A percentile compares a stretch with the other conserved stretches of the same genome.
Evolutionary conservation across 1,140 invertebrate genomes (phyloP).

Genomic region (Musca vetustissima): DNA sequence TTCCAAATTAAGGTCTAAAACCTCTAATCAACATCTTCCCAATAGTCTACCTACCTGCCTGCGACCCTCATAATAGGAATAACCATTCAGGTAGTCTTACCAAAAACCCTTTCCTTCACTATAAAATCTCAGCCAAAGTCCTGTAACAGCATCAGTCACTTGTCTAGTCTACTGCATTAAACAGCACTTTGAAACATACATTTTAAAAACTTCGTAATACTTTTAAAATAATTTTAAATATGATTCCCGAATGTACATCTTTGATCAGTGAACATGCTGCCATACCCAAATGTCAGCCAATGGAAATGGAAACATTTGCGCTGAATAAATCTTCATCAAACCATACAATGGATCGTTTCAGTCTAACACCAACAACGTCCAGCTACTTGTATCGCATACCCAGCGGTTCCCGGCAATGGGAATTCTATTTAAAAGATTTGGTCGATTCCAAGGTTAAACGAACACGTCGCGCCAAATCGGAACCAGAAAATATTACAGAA

Average conservation of each 20-base stretch:
- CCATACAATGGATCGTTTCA: background rate
- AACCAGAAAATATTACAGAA: background rate
- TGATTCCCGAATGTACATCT: background rate
- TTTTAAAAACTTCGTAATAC: too few species aligned
- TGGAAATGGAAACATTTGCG: too few species aligned
- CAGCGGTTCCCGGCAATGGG: background rate
- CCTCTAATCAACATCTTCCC: too few species aligned
- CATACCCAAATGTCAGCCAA: background rate
- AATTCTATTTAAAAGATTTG: conserved; percentile 17
- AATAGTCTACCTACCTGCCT: too few species aligned
- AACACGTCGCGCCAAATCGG: background rate
- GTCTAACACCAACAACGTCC: background rate
- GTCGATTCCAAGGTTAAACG: conserved; percentile 1
- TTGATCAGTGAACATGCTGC: background rate
- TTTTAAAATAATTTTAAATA: background rate
- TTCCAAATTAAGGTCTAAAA: too few species aligned
- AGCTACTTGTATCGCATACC: background rate
- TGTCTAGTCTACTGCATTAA: too few species aligned
- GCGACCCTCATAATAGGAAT: too few species aligned
- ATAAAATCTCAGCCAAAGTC: too few species aligned
- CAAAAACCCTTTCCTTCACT: too few species aligned
- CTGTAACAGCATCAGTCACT: too few species aligned
- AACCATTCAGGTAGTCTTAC: too few species aligned
- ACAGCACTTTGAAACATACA: too few species aligned
- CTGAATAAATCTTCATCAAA: background rate